Percentiles rank a stretch among this genome's conserved stretches.
Conservation (phyloP, 2,113 vertebrate genomes). For the Microtus ochrogaster region DNA sequence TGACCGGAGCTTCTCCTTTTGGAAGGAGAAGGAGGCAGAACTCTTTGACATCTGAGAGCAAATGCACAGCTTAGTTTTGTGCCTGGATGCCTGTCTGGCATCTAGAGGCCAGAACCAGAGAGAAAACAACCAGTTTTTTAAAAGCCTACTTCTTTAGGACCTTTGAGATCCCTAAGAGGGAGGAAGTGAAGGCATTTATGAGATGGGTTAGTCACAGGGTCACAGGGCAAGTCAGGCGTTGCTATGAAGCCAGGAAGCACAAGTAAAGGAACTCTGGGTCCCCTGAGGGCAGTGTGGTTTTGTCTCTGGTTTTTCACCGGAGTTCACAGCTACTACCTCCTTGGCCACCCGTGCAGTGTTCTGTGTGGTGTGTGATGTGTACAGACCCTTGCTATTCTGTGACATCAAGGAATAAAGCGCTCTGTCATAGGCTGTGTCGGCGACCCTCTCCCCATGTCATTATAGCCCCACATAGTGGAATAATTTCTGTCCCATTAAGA, state of each 20-base stretch:
- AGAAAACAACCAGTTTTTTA: not conserved
- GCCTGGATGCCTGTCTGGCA: not conserved
- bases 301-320: not conserved
- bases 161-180: not conserved
- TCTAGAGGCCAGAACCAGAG: not conserved
- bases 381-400: slow-evolving; percentile 52
- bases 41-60: slow-evolving; percentile 91
- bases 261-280: not conserved
- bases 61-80: not conserved
- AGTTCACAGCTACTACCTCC: slow-evolving; percentile 4
- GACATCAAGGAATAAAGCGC: slow-evolving; percentile 76
- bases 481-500: not conserved
- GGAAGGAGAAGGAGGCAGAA: slow-evolving; percentile 97
- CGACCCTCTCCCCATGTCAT: not conserved
- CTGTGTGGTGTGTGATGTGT: slow-evolving; percentile 59
- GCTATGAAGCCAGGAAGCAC: not conserved
- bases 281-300: not conserved
- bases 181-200: not conserved
- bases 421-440: slow-evolving; percentile 39
- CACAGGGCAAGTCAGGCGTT: not conserved
- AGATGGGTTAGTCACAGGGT: not conserved
- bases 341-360: not conserved
- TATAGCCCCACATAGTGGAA: not conserved
- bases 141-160: not conserved
- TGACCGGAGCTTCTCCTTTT: slow-evolving; percentile 98